Evolutionary conservation across 30 jellyfish, hydroid and myxozoan genomes (phyloP), one percentile per base, ranked within the genome.

Genomic region (Calvadosia cruxmelitensis): DNA sequence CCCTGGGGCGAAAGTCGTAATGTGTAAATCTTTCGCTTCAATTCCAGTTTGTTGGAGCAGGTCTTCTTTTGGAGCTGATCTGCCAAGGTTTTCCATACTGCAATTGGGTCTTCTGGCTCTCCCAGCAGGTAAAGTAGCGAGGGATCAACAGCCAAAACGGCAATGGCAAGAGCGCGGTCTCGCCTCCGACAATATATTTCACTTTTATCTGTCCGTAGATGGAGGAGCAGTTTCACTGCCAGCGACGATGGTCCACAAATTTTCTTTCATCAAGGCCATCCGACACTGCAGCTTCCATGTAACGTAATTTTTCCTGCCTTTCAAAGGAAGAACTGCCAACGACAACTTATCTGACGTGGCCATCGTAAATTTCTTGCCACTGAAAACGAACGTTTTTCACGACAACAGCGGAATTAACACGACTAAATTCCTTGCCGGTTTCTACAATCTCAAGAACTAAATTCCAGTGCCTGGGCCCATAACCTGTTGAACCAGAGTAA

Each of bases 31-130:
- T 76, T 76, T 67, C 88, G 49, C 23, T 80, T 7, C 26, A 76
- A 68, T 1, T 80, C 64, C 31, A 66, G 30, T 32, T 66, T 75
- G 48, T 75, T 66, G 3, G 52, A 51, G 68, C 88, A 67, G 31
- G 73, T 65, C 51, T 66, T 76, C n/a, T 74, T 74, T 27, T 76
- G 88, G 33, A 78, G 36, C 71, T 78, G 92, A 33, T 62, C 77
- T 31, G 84, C 66, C 10, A 77, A 68, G 25, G 67, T 50, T 50
- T 52, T 69, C 79, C 84, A 69, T 2, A 78, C 92, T 0, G 13
- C 85, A 24, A 35, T 78, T 2, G 92, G 85, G 48, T 69, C 84
- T 26, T 76, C 78, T 29, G 88, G 93, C 29, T 71, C 93, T 13
- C 91, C 91, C 31, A 68, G 78, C 68, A 77, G 34, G 63, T 77